Conservation (phyloP, 2,797 vertebrate genomes). For the Myripristis jacobus region DNA sequence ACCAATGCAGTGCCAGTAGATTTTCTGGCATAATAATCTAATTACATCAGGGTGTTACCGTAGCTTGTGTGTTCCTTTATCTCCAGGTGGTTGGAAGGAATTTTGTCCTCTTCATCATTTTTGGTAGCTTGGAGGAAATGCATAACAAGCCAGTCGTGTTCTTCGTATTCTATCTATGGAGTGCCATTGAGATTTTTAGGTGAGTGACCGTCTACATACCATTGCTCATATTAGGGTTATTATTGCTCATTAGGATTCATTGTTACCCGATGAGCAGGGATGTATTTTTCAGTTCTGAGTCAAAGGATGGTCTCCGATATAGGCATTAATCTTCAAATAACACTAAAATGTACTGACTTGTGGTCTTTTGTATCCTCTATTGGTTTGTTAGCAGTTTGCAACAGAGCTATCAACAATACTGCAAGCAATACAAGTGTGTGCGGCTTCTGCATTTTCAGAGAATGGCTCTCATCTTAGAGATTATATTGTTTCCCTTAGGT, state of each 20-base stretch:
- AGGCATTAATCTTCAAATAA: no score
- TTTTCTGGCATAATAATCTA: background rate
- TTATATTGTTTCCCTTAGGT: slow-evolving; percentile 80
- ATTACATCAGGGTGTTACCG: slow-evolving; percentile 18
- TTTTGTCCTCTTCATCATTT: slow-evolving; percentile 93
- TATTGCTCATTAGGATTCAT: no score
- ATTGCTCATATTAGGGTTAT: background rate
- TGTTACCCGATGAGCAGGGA: no score
- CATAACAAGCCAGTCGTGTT: slow-evolving; percentile 93
- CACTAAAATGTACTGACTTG: background rate
- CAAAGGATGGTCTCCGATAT: no score
- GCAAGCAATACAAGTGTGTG: background rate
- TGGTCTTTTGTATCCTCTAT: background rate
- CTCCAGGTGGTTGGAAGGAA: slow-evolving; percentile 91
- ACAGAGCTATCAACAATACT: background rate
- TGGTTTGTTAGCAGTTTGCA: background rate
- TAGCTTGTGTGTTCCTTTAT: slow-evolving; percentile 19
- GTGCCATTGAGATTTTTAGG: slow-evolving; percentile 92
- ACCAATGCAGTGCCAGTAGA: background rate
- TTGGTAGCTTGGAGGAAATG: slow-evolving; percentile 94
- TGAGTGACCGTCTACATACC: slow-evolving; percentile 58
- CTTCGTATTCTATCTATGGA: slow-evolving; percentile 96
- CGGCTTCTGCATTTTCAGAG: background rate
- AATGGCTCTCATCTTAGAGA: background rate
- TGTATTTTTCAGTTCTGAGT: no score